phyloP scores from a whole-genome alignment of 1,140 invertebrate species.

The Atta cephalotes region DNA sequence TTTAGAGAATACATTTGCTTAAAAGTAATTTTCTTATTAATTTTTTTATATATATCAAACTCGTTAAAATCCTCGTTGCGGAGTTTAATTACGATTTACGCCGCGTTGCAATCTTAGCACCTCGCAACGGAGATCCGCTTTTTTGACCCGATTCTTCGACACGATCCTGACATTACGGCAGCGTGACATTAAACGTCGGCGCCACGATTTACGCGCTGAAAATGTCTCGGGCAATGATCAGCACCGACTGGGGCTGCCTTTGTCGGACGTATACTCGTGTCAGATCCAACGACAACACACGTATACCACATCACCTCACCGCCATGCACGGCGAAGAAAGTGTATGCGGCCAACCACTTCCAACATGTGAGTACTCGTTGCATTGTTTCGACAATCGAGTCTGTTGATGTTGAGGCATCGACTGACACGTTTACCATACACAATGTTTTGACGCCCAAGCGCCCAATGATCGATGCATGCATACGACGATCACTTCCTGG shows the following conservation, averaged over 20 bases:
- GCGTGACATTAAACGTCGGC: conserved; percentile 54
- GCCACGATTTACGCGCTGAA: conserved; percentile 50
- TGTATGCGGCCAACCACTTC: conserved; percentile 32
- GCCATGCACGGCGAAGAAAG: conserved; percentile 31
- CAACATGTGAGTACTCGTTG: conserved; percentile 11
- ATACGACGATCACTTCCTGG: background rate
- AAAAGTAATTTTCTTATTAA: background rate
- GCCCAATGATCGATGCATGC: conserved; percentile 28
- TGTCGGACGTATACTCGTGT: background rate
- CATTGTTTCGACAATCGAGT: conserved; percentile 37
- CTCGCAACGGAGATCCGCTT: conserved; percentile 5
- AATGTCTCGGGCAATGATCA: conserved; percentile 48
- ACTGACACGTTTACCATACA: too few species aligned
- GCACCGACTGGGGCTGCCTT: background rate
- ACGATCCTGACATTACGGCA: conserved; percentile 50
- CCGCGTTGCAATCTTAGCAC: too few species aligned
- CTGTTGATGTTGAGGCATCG: background rate
- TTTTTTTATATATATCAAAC: background rate
- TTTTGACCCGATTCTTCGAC: conserved; percentile 27
- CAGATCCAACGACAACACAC: conserved; percentile 26
- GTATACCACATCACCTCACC: background rate
- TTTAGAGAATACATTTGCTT: background rate
- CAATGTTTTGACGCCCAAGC: conserved; percentile 5
- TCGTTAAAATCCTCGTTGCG: background rate
- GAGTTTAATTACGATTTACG: conserved; percentile 12